Evolutionary conservation across 2,888 invertebrate genomes (phyloP).

Genomic region (Timema cristinae): DNA sequence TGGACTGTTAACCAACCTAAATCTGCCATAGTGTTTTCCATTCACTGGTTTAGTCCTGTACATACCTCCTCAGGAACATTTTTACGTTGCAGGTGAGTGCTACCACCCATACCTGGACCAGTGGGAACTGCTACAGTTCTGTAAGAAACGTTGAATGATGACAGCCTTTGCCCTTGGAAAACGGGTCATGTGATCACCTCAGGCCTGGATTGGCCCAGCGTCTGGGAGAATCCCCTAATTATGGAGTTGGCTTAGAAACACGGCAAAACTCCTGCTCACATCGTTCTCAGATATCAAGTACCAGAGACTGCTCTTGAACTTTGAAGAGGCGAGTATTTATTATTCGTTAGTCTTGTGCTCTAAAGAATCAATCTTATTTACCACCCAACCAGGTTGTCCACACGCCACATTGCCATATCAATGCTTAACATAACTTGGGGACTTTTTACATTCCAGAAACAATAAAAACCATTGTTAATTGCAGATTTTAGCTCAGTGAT

Average conservation of each 20-base stretch:
- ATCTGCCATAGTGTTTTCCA: too few species aligned
- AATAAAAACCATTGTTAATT: too few species aligned
- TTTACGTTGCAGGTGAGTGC: constrained; percentile 55
- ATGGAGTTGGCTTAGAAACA: constrained; percentile 60
- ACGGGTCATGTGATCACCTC: constrained; percentile 63
- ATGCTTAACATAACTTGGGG: too few species aligned
- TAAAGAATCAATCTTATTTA: too few species aligned
- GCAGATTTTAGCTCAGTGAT: too few species aligned
- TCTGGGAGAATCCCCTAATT: constrained; percentile 66
- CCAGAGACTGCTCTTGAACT: neutral
- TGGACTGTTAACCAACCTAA: too few species aligned
- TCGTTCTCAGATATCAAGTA: constrained; percentile 63
- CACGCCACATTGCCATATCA: too few species aligned
- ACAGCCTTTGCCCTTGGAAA: constrained; percentile 53
- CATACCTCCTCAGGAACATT: too few species aligned
- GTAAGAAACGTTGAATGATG: constrained; percentile 58
- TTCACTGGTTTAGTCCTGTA: too few species aligned
- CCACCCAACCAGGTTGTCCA: too few species aligned
- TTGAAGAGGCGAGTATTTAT: too few species aligned
- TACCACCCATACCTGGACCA: constrained; percentile 70
- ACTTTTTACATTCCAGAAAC: too few species aligned
- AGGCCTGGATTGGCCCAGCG: constrained; percentile 61
- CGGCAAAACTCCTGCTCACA: constrained; percentile 63
- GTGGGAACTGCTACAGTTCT: constrained; percentile 62
- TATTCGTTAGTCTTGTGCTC: neutral